phyloP scores from a whole-genome alignment of 2,888 invertebrate genomes.

The Encarsia formosa region DNA sequence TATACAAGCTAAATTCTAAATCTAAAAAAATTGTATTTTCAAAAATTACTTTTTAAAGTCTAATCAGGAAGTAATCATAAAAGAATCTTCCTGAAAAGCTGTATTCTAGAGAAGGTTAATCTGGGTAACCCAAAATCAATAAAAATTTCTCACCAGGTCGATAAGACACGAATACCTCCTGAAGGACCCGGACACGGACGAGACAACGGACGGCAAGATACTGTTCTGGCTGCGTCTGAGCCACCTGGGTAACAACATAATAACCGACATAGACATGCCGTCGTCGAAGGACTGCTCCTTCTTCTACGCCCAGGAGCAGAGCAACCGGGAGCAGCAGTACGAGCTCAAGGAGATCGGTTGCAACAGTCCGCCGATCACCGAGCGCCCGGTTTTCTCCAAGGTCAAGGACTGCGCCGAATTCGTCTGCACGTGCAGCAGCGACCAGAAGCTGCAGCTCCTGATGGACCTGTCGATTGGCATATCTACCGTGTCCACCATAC shows the following conservation, averaged over 20 bases:
- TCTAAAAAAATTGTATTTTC: no score
- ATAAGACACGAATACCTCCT: slow-evolving; percentile 29
- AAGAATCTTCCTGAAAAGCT: no score
- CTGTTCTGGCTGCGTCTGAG: slow-evolving; percentile 39
- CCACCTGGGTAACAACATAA: slow-evolving; percentile 39
- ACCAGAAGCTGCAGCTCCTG: slow-evolving; percentile 2
- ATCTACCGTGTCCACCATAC: no score
- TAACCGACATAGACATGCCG: slow-evolving; percentile 38
- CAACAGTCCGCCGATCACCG: slow-evolving; percentile 2
- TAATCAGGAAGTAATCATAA: no score
- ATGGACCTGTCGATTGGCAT: no score
- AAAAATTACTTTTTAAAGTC: no score
- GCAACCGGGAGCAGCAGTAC: slow-evolving; percentile 35
- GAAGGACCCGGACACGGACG: neutral
- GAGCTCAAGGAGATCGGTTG: slow-evolving; percentile 27
- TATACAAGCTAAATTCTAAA: no score
- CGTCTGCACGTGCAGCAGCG: slow-evolving; percentile 21
- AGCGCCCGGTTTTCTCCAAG: neutral
- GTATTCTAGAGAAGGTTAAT: no score
- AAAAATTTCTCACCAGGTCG: slow-evolving; percentile 31
- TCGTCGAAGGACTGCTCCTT: slow-evolving; percentile 6
- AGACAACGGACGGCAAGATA: slow-evolving; percentile 28
- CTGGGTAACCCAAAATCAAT: neutral
- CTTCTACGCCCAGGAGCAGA: slow-evolving; percentile 39
- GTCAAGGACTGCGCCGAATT: neutral